Evolutionary conservation across 2,113 vertebrate genomes (phyloP).

Genomic region (Amia ocellicauda): DNA sequence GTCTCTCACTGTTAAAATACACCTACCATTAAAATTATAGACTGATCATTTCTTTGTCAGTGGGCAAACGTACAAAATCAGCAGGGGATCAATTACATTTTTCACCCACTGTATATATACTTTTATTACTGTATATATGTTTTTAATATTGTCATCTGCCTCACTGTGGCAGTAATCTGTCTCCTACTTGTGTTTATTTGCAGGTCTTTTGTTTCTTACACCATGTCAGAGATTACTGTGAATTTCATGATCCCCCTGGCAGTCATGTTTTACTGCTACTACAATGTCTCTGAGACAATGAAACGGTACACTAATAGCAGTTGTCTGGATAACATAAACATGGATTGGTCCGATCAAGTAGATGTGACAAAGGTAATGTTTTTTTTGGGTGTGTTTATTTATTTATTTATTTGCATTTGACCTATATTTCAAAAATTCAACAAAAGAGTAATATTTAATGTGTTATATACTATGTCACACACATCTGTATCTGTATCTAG

Average conservation of each 20-base stretch:
- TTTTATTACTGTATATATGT: no score
- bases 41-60: no score
- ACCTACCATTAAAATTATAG: no score
- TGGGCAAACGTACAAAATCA: no score
- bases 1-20: no score
- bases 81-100: no score
- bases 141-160: no score
- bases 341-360: constrained; percentile 91
- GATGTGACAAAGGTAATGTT: constrained; percentile 87
- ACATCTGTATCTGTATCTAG: neutral
- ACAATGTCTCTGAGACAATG: constrained; percentile 79
- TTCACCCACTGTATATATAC: no score
- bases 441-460: no score
- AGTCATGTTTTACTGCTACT: constrained; percentile 96
- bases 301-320: constrained; percentile 63
- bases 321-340: constrained; percentile 64
- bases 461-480: no score
- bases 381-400: neutral
- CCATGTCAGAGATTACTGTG: constrained; percentile 84
- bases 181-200: constrained; percentile 33
- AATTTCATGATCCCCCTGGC: constrained; percentile 88
- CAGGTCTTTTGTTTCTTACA: constrained; percentile 94
- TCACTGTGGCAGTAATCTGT: neutral
- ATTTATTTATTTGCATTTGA: constrained; percentile 7
- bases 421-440: no score